These are phyloP conservation scores for Pterocles orientalis DNA, from an alignment of 2,113 vertebrate genomes.

Conservation along the genomic window DNA sequence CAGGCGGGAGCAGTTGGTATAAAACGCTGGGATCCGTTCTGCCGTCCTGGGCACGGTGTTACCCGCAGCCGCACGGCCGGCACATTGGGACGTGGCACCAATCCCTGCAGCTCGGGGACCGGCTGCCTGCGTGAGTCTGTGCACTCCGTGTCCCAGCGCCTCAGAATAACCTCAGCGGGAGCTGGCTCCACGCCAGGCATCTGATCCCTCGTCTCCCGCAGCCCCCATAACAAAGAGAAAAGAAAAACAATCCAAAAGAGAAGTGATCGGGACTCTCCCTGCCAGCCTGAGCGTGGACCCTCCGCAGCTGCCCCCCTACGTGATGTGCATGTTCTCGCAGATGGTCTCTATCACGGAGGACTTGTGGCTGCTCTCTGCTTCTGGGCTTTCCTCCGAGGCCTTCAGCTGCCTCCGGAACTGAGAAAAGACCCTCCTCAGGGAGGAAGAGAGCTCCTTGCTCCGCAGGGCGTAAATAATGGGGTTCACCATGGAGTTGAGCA, in stretches of 20 bases:
- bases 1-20: background rate
- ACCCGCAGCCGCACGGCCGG: background rate
- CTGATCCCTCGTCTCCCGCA: background rate
- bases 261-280: background rate
- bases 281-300: rapidly evolving
- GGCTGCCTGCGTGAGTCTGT: background rate
- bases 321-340: rapidly evolving
- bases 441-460: constrained; percentile 81
- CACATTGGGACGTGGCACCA: rapidly evolving
- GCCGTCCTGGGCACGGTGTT: background rate
- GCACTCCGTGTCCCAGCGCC: rapidly evolving
- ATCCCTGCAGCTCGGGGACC: background rate
- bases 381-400: background rate
- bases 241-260: background rate
- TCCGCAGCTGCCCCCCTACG: rapidly evolving
- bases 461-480: constrained; percentile 88
- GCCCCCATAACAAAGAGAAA: background rate
- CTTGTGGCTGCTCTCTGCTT: constrained; percentile 56
- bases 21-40: background rate
- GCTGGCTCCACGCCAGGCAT: background rate
- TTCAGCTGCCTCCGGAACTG: constrained; percentile 13
- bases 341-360: constrained; percentile 34
- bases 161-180: background rate
- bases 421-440: constrained; percentile 36
- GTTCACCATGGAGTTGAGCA: constrained; percentile 90